These are phyloP conservation scores for Sebastes glaucus DNA, from an alignment of 2,797 vertebrate genomes.

Conservation along the genomic window DNA sequence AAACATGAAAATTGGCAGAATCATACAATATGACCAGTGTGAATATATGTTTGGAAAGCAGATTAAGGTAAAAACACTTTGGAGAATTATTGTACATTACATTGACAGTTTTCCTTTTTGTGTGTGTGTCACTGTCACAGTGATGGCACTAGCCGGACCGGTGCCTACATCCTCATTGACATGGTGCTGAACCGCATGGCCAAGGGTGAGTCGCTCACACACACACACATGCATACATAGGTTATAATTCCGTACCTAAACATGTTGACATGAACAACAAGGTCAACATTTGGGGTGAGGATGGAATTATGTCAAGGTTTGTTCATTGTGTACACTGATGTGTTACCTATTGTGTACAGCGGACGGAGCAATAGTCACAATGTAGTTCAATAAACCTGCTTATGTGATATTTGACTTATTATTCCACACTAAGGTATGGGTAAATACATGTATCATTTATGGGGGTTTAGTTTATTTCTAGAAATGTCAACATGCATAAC, in stretches of 20 bases:
- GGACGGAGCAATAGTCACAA: constrained; percentile 1
- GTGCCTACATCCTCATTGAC: constrained; percentile 95
- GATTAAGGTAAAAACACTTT: not conserved
- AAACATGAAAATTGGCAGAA: not conserved
- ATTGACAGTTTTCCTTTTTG: not conserved
- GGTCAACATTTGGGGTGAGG: not conserved
- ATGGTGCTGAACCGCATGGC: constrained; percentile 99
- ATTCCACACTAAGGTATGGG: not conserved
- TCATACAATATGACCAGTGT: too few relatives aligned
- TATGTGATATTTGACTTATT: not conserved
- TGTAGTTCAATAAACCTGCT: not conserved
- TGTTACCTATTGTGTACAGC: not conserved
- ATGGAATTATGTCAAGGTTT: not conserved
- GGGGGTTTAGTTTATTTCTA: not conserved
- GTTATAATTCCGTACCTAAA: not conserved
- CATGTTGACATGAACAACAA: not conserved
- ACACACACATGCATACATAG: not conserved
- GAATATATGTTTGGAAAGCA: not conserved
- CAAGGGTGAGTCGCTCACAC: constrained; percentile 85
- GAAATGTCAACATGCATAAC: not conserved
- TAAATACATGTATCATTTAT: not conserved
- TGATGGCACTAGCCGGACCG: constrained; percentile 91
- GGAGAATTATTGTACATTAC: not conserved
- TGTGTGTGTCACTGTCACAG: constrained; percentile 71
- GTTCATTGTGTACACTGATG: not conserved